Percentiles rank a stretch among this genome's conserved stretches.
These are phyloP conservation scores for Crocidura indochinensis DNA, from an alignment of 2,797 vertebrate species.

Conservation along the genomic window DNA sequence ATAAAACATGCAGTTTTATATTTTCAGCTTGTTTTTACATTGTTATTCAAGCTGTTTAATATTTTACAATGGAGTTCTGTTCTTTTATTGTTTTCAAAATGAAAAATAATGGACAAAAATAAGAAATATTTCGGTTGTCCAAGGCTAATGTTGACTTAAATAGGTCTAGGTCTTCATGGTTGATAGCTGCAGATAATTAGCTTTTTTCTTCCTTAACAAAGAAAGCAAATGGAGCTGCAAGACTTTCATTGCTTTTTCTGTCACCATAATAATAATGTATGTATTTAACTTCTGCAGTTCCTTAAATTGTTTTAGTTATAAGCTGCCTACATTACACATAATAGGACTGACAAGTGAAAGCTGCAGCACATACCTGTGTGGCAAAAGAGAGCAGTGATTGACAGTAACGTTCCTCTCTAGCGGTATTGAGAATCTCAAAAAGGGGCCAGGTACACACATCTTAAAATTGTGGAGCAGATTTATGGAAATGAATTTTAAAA, in stretches of 20 bases:
- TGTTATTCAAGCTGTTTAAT: slow-evolving; percentile 59
- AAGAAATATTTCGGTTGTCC: slow-evolving; percentile 85
- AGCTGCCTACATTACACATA: slow-evolving; percentile 81
- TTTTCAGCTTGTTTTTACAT: slow-evolving; percentile 71
- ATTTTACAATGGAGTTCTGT: slow-evolving; percentile 73
- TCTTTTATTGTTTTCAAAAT: background rate
- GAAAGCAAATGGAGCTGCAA: slow-evolving; percentile 84
- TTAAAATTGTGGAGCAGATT: slow-evolving; percentile 71
- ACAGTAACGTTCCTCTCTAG: slow-evolving; percentile 72
- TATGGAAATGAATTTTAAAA: slow-evolving; percentile 73
- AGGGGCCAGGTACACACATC: slow-evolving; percentile 73
- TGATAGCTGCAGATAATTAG: slow-evolving; percentile 87
- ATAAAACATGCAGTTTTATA: slow-evolving; percentile 51
- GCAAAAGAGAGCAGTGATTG: slow-evolving; percentile 80
- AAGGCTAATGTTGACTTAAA: slow-evolving; percentile 84
- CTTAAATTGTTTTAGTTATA: slow-evolving; percentile 85
- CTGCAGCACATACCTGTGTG: slow-evolving; percentile 77
- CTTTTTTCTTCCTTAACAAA: slow-evolving; percentile 88
- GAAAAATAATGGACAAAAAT: slow-evolving; percentile 64
- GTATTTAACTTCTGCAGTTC: slow-evolving; percentile 86
- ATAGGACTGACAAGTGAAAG: slow-evolving; percentile 81
- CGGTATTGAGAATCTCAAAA: slow-evolving; percentile 65
- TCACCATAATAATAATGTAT: slow-evolving; percentile 85
- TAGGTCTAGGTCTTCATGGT: slow-evolving; percentile 83
- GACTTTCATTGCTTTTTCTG: slow-evolving; percentile 83